Evolutionary conservation across 2,888 invertebrate genomes (phyloP).

Genomic region (Masnerella sp.): DNA sequence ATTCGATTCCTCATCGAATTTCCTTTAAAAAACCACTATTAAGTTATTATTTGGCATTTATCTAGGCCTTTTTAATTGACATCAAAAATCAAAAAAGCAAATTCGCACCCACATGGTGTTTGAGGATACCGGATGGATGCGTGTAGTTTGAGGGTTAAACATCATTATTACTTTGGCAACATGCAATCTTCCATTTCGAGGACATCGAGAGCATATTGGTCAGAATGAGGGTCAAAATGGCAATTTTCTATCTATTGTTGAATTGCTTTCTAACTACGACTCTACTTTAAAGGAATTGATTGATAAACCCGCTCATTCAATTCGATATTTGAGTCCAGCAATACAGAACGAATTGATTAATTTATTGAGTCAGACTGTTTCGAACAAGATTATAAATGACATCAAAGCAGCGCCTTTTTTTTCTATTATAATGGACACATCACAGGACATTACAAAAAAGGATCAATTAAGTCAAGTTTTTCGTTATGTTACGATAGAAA

Average conservation of each 20-base stretch:
- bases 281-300: conserved; percentile 52
- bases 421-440: conserved; percentile 35
- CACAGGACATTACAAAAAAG: conserved; percentile 49
- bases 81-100: no score
- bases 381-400: conserved; percentile 33
- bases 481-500: conserved; percentile 51
- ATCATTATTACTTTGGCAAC: conserved; percentile 55
- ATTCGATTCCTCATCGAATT: no score
- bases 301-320: conserved; percentile 38
- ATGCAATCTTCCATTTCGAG: conserved; percentile 58
- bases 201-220: conserved; percentile 41
- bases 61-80: no score
- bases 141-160: no score
- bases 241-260: conserved; percentile 61
- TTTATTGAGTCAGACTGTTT: conserved; percentile 15
- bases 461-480: conserved; percentile 61
- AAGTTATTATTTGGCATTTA: no score
- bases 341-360: conserved; percentile 58
- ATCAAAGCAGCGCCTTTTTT: conserved; percentile 30
- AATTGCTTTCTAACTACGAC: conserved; percentile 60
- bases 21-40: no score
- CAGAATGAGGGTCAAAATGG: conserved; percentile 42
- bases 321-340: conserved; percentile 59
- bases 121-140: no score
- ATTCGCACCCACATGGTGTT: no score